phyloP scores from a whole-genome alignment of 2,113 vertebrate species.

The Myodes glareolus region DNA sequence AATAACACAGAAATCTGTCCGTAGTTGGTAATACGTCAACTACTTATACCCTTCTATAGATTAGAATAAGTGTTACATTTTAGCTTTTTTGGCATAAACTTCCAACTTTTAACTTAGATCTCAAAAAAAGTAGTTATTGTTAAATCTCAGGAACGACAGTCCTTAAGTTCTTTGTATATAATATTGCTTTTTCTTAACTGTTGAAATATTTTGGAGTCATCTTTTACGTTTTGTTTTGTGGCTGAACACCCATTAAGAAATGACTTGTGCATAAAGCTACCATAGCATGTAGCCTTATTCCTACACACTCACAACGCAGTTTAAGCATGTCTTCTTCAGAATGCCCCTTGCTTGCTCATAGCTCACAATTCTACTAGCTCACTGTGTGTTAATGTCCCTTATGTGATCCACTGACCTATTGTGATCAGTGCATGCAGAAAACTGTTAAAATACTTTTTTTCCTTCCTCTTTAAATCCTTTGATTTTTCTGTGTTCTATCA shows the following conservation, averaged over 20 bases:
- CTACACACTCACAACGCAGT: neutral
- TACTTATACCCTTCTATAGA: neutral
- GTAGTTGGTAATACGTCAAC: neutral
- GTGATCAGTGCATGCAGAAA: neutral
- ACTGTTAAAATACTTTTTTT: neutral
- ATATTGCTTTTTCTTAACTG: neutral
- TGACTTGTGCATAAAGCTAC: neutral
- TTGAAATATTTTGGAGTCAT: neutral
- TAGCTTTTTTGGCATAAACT: slow-evolving; percentile 1
- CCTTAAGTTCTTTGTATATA: neutral
- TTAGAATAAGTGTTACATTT: slow-evolving; percentile 5
- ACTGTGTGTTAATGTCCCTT: neutral
- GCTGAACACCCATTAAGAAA: neutral
- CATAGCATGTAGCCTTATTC: neutral
- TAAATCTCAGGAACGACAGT: neutral
- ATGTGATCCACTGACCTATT: neutral
- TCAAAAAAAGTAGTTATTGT: neutral
- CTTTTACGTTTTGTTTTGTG: slow-evolving; percentile 29
- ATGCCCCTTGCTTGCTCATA: neutral
- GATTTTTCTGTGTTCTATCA: neutral
- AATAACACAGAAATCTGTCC: neutral
- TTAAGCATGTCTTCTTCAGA: neutral
- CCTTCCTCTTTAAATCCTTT: neutral
- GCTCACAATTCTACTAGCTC: neutral
- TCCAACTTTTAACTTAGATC: neutral